Evolutionary conservation across 2,797 vertebrate species (phyloP), one percentile per base, ranked within the genome.

Genomic region (Sylvilagus floridanus): DNA sequence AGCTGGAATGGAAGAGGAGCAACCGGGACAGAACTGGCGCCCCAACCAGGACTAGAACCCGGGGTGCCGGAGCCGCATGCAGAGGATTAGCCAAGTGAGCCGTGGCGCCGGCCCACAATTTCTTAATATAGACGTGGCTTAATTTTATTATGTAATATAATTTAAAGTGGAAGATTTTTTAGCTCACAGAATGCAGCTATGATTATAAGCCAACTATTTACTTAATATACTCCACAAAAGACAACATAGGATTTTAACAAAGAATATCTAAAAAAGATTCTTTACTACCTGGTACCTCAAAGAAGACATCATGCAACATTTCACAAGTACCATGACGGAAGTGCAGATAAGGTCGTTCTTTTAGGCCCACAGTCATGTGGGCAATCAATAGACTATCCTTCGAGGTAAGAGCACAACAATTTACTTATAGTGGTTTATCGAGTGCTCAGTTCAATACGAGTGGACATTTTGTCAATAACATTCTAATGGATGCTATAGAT

Each of bases 341-440:
- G 0, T 52, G 6, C 19, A 77, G 42, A 52, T 32, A 76, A 65
- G 69, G 88, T 63, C 19, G 0, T 91, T 94, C 90, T 88, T 42
- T 90, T 63, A 76, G 90, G 85, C 22, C 35, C 32, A 86, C 8
- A 88, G 28, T 68, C 88, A 85, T 68, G 77, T 88, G 30, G 42
- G 47, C 78, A 96, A 97, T 97, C 95, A 91, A 96, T 84, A 96
- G 66, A 78, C 90, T 86, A 92, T 93, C 97, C 90, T 97, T 97
- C 0, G 71, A 96, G 94, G 88, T 85, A 90, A 96, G 90, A 95
- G 95, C 95, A 97, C 83, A 93, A 95, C 95, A 97, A 96, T 96
- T 97, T 97, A 97, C 93, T 96, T 96, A 95, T 13, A 96, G 96
- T 93, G 92, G 93, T 92, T 97, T 96, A 97, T 96, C 4, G 83